These are phyloP conservation scores for Brachionus manjavacas DNA, from an alignment of 1,140 invertebrate species.

Conservation along the genomic window DNA sequence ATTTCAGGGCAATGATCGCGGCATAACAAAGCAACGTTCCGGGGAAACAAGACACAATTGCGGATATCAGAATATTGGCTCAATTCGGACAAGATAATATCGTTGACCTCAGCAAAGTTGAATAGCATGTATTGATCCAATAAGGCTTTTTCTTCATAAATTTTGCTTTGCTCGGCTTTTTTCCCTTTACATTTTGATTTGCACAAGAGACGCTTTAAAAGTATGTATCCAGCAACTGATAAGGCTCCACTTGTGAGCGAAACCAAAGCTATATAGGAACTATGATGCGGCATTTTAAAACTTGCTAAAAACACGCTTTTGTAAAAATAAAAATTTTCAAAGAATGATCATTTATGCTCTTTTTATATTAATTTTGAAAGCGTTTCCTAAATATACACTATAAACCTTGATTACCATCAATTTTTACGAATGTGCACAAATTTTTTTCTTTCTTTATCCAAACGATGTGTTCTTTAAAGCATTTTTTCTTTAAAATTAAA, in stretches of 20 bases:
- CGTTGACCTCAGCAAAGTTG: slow-evolving; percentile 23
- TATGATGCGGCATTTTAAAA: slow-evolving; percentile 15
- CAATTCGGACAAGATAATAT: slow-evolving; percentile 16
- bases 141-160: slow-evolving; percentile 38
- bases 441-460: background rate
- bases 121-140: slow-evolving; percentile 42
- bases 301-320: background rate
- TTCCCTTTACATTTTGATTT: background rate
- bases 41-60: slow-evolving; percentile 35
- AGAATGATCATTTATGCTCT: background rate
- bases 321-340: background rate
- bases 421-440: background rate
- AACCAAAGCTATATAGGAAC: background rate
- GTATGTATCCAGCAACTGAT: slow-evolving; percentile 29
- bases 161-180: slow-evolving; percentile 30
- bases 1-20: slow-evolving; percentile 36
- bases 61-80: slow-evolving; percentile 10
- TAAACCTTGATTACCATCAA: background rate
- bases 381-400: background rate
- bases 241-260: slow-evolving; percentile 5
- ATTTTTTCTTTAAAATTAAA: background rate
- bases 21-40: slow-evolving; percentile 26
- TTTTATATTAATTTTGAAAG: background rate
- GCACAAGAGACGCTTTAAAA: slow-evolving; percentile 23
- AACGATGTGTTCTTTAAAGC: background rate